Base-by-base conservation (phyloP, 2,888 invertebrate species). In the Xylota segnis region DNA sequence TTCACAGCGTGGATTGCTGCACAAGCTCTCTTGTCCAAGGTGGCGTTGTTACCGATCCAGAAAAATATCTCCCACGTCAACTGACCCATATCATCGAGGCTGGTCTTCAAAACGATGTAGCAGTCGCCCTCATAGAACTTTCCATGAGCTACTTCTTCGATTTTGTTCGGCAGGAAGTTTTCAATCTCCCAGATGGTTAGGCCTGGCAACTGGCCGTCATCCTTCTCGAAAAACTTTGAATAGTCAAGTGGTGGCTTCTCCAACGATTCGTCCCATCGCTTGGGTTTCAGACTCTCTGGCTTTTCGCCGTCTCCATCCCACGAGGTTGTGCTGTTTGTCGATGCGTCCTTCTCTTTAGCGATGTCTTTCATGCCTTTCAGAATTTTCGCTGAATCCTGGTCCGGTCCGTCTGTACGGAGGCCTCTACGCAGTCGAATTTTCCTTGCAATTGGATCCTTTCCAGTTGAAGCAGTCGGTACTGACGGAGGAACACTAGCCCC, bases 91-190 rank as follows among this genome's bases (percentile, higher is more conserved):
- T 97, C 97, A 90, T 98, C 98, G 45, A 96, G 92, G 45, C 93
- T 94, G 0, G 99, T 99, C 92, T 98, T 97, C 76, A 99, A 93
- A 56, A 99, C 94, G 89, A 99, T 99, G 92, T 99, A 99, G 92
- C 99, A 99, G 92, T 99, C 99, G 5, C 97, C 99, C 93, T 99
- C 98, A 91, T 99, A 99, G 93, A 99, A 99, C 92, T 99, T 99
- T 2, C 99, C 99, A 91, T 98, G 97, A 0, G 98, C 96, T 5
- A 96, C 98, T 94, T 97, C 97, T 70, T 97, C 97, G 52, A 99
- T 96, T 89, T 96, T 96, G 90, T 98, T 98, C 0, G 99, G 99
- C 87, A 99, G 93, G 92, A 99, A 99, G 93, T 99, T 99, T 92
- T 99, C 99, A 86, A 99, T 99, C 93, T 99, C 99, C 99, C 99